Conservation (phyloP, 2,888 invertebrate genomes). For the Saturnia pavonia region DNA sequence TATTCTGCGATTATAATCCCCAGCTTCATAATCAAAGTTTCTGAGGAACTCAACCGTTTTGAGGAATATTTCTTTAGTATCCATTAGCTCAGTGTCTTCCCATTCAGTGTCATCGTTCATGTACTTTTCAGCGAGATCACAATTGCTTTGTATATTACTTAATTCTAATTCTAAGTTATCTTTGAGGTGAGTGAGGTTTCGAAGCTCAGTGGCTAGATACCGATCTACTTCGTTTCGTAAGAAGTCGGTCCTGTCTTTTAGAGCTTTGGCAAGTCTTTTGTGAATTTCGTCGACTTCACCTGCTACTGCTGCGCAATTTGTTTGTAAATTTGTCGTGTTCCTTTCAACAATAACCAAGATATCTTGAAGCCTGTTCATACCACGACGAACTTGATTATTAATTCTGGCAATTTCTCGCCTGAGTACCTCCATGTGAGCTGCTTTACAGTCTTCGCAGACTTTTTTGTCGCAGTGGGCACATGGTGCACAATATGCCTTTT, state of each 20-base stretch:
- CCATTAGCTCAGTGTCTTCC: constrained; percentile 96
- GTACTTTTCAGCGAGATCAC: constrained; percentile 97
- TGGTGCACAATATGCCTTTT: constrained; percentile 92
- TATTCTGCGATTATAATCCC: constrained; percentile 92
- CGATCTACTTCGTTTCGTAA: constrained; percentile 95
- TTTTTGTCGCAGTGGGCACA: constrained; percentile 99
- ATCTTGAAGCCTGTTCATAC: constrained; percentile 94
- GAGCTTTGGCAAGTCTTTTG: constrained; percentile 91
- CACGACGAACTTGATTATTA: constrained; percentile 93
- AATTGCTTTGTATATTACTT: constrained; percentile 97
- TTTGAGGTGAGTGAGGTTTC: constrained; percentile 92
- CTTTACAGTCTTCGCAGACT: constrained; percentile 97
- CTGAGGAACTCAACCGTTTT: constrained; percentile 97
- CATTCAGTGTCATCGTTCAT: constrained; percentile 95
- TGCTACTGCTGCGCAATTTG: constrained; percentile 93
- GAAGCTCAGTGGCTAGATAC: constrained; percentile 93
- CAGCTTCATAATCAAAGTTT: constrained; percentile 96
- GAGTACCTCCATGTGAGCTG: constrained; percentile 97
- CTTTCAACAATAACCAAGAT: constrained; percentile 92
- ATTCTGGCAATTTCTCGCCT: constrained; percentile 94
- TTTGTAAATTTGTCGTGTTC: constrained; percentile 92
- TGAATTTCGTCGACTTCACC: constrained; percentile 97
- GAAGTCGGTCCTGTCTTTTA: constrained; percentile 94
- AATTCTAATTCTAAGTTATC: constrained; percentile 97
- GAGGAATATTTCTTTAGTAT: constrained; percentile 97